Evolutionary conservation across 2,113 vertebrate genomes (phyloP).

Genomic region (Oreochromis tanganicae): DNA sequence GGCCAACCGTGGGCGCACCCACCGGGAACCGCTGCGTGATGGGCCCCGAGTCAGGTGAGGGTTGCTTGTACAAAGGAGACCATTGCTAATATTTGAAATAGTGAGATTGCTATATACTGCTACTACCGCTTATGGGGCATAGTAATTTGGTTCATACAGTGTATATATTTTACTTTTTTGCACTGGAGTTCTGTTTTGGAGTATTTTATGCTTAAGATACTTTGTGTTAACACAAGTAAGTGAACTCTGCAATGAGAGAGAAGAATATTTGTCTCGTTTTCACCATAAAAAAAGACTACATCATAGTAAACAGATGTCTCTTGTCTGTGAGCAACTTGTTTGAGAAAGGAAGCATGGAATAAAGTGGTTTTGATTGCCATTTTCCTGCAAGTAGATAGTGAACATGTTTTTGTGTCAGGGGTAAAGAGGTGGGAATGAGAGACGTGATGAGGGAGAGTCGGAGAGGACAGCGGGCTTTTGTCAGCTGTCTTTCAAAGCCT

Average conservation of each 20-base stretch:
- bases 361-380: conserved; percentile 25
- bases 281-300: background rate
- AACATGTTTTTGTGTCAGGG: conserved; percentile 46
- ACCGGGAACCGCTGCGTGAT: conserved; percentile 72
- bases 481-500: background rate
- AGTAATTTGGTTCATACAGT: background rate
- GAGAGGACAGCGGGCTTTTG: background rate
- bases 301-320: conserved; percentile 35
- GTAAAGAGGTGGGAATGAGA: conserved; percentile 16
- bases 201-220: background rate
- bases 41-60: conserved; percentile 70
- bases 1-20: conserved; percentile 75
- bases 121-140: background rate
- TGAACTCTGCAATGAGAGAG: background rate
- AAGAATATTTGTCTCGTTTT: conserved; percentile 10
- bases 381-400: conserved; percentile 14
- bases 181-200: background rate
- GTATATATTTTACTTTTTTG: background rate
- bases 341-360: background rate
- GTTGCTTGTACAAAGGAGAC: background rate
- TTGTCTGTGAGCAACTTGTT: conserved; percentile 1
- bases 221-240: background rate
- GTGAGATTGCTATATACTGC: background rate
- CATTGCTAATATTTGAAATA: background rate
- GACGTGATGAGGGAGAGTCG: background rate